These are phyloP conservation scores for Ormyrus thymus DNA, from an alignment of 2,888 invertebrate species.

Conservation along the genomic window DNA sequence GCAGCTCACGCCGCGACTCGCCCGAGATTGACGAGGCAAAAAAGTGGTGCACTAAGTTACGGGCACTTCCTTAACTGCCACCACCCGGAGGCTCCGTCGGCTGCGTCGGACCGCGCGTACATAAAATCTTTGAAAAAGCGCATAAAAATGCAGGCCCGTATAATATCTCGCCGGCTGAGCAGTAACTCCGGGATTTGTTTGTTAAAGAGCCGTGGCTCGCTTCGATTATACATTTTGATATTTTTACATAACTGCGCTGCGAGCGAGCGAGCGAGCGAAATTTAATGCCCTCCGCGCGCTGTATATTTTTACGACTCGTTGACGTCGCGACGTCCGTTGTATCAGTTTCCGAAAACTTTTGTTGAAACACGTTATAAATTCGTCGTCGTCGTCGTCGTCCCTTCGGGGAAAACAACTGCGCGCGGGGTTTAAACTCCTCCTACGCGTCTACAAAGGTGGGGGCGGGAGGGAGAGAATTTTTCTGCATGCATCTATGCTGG, in stretches of 20 bases:
- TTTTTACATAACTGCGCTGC: background rate
- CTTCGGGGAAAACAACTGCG: conserved; percentile 64
- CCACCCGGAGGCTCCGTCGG: too few relatives aligned
- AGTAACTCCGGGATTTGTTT: too few relatives aligned
- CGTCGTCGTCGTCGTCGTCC: conserved; percentile 40
- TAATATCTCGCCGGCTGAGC: too few relatives aligned
- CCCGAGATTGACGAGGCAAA: too few relatives aligned
- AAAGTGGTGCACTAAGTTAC: too few relatives aligned
- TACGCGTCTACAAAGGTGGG: background rate
- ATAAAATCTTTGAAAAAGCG: too few relatives aligned
- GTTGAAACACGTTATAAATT: conserved; percentile 63
- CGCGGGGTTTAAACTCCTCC: conserved; percentile 49
- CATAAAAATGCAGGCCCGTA: too few relatives aligned
- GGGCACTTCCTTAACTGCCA: too few relatives aligned
- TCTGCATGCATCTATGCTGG: conserved; percentile 26
- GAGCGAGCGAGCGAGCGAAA: background rate
- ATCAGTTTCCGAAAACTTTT: conserved; percentile 56
- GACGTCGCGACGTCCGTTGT: conserved; percentile 35
- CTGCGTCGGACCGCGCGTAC: too few relatives aligned
- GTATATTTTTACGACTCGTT: conserved; percentile 51
- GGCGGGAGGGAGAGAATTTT: conserved; percentile 24
- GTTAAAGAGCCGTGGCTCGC: background rate
- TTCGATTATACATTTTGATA: conserved; percentile 34
- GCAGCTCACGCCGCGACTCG: too few relatives aligned
- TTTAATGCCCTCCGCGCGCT: conserved; percentile 30